Base-by-base conservation (phyloP, 2,797 vertebrate genomes). In the Xiphophorus birchmanni region DNA sequence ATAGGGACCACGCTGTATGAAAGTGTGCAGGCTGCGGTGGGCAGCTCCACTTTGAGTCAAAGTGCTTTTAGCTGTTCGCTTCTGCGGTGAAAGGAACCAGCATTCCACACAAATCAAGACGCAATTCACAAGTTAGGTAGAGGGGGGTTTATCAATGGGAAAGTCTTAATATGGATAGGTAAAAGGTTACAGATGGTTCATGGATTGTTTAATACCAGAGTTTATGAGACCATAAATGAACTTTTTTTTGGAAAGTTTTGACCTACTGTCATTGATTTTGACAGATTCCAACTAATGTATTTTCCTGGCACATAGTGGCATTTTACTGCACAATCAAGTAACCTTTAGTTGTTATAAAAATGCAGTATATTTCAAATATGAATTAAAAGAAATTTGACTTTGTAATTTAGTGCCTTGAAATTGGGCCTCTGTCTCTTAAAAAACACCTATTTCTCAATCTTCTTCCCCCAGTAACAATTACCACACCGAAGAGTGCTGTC, bases 41-140 rank as follows among this genome's bases (percentile, higher is more conserved):
- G 79, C 86, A 74, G 88, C 74, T 80, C 84, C 82, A 65, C 90
- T 90, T 86, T 86, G 84, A 91, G 89, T 90, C 90, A 83, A 86
- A 88, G 89, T 83, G 87, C 89, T 80, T 80, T 75, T 80, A 84
- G 87, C 87, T 88, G 84, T 89, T 90, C 90, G 75, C 80, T 56
- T 80, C 67, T 73, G 18, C 17, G 32, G 47, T 17, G 21, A 82
- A 81, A 75, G 76, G 45, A 23, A 56, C 73, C 77, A 17, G 32
- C 73, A 80, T 86, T 88, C 86, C 88, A 85, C 13, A 5, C 60
- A 77, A 80, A 85, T 89, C 74, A 81, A 84, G 69, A 80, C 26
- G 65, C 13, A 73, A 7, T 58, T 76, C 4, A 42, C 26, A 73
- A n/a, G 69, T 74, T 79, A 4, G 52, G 74, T 56, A 1, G 60